A percentile compares a stretch with the other conserved stretches of the same genome.
phyloP scores from a whole-genome alignment of 2,888 invertebrate genomes.

The Antheraea assamensis region DNA sequence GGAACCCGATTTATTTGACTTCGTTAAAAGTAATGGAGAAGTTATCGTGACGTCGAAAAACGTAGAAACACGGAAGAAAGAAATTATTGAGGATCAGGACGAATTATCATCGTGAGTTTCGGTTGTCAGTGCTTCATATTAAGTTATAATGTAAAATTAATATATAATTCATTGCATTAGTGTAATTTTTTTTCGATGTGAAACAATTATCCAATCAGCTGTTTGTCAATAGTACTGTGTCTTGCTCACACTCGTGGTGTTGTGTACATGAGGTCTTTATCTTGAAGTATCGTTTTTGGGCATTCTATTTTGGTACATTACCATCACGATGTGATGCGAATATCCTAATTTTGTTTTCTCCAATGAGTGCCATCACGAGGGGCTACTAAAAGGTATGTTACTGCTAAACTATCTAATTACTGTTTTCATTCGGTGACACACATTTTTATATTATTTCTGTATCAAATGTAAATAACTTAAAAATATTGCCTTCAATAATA shows the following conservation, averaged over 20 bases:
- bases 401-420: conserved; percentile 12
- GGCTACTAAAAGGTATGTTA: conserved; percentile 59
- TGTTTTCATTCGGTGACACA: not conserved
- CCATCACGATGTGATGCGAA: conserved; percentile 77
- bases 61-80: conserved; percentile 46
- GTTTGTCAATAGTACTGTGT: conserved; percentile 72
- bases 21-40: conserved; percentile 36
- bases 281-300: conserved; percentile 74
- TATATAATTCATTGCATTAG: conserved; percentile 26
- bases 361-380: conserved; percentile 57
- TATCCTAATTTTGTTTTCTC: conserved; percentile 71
- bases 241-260: conserved; percentile 57
- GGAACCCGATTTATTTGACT: conserved; percentile 37
- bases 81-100: conserved; percentile 38
- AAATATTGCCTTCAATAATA: not conserved
- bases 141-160: conserved; percentile 20
- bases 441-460: not conserved
- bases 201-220: conserved; percentile 64
- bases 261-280: conserved; percentile 61
- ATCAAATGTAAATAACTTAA: not conserved
- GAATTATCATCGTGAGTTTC: conserved; percentile 50
- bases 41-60: conserved; percentile 46
- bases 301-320: conserved; percentile 81
- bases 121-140: conserved; percentile 18
- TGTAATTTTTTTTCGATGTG: conserved; percentile 27